A percentile compares a stretch with the other conserved stretches of the same genome.
Conservation (phyloP, 2,113 vertebrate genomes). For the Oryzias curvinotus region DNA sequence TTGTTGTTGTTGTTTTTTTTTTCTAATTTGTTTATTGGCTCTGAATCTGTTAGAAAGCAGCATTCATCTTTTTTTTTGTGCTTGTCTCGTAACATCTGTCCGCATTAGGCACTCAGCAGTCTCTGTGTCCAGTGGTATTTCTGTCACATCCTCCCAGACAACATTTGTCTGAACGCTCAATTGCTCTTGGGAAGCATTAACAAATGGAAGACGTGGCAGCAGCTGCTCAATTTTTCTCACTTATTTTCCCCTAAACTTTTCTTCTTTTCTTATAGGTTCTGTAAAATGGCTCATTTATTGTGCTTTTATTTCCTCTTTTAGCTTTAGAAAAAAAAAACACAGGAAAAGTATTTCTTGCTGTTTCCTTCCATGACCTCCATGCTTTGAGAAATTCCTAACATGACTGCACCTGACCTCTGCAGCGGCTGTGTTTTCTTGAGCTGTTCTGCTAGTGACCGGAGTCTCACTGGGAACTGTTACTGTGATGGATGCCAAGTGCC, state of each 20-base stretch:
- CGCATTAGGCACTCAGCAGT: conserved; percentile 82
- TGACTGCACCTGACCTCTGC: conserved; percentile 84
- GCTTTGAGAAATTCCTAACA: conserved; percentile 86
- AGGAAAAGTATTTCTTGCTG: conserved; percentile 80
- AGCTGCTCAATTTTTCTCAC: conserved; percentile 59
- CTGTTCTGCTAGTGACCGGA: conserved; percentile 80
- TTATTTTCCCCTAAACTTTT: conserved; percentile 41
- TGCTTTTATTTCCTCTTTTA: conserved; percentile 55
- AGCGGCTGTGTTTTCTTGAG: conserved; percentile 82
- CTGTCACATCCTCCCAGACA: conserved; percentile 78
- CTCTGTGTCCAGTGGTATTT: conserved; percentile 85
- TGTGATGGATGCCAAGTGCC: conserved; percentile 90
- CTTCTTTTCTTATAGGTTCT: neutral
- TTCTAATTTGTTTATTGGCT: conserved; percentile 34
- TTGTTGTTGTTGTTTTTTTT: conserved; percentile 46
- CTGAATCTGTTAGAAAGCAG: conserved; percentile 18
- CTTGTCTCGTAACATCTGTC: conserved; percentile 18
- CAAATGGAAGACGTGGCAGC: conserved; percentile 78
- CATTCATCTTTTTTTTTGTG: neutral
- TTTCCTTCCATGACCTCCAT: conserved; percentile 86
- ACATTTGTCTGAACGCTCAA: conserved; percentile 77
- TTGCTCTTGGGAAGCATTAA: conserved; percentile 72
- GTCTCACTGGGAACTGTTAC: conserved; percentile 86
- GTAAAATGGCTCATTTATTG: conserved; percentile 24
- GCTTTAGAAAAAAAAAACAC: conserved; percentile 58